Conservation (phyloP, 2,797 vertebrate genomes). For the Sebastes oblongus region DNA sequence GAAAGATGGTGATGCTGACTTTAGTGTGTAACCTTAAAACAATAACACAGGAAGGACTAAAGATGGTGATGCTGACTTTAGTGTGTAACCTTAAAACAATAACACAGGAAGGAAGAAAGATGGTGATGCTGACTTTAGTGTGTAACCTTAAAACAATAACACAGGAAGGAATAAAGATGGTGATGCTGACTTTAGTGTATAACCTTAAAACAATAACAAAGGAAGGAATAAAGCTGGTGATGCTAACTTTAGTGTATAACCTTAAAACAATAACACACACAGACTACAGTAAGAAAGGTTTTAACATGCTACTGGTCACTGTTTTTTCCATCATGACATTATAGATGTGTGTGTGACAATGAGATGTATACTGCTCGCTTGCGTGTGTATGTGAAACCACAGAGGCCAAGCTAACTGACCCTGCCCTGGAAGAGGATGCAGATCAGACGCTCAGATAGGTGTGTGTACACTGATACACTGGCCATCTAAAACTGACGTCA, state of each 20-base stretch:
- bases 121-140: no score
- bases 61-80: not conserved
- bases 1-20: not conserved
- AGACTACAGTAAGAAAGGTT: not conserved
- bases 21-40: not conserved
- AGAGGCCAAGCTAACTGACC: conserved; percentile 18
- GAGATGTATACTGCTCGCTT: not conserved
- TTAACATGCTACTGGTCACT: not conserved
- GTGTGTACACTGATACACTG: conserved; percentile 39
- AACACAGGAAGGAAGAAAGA: not conserved
- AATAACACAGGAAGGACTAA: not conserved
- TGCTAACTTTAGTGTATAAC: not conserved
- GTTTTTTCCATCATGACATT: conserved; percentile 7
- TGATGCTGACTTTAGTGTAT: no score
- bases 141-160: no score
- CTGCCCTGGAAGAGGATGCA: conserved; percentile 21
- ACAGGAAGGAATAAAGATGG: no score
- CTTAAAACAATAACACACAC: not conserved
- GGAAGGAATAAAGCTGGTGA: conserved; percentile 1
- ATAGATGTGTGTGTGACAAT: not conserved
- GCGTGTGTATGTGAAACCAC: not conserved
- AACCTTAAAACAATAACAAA: no score
- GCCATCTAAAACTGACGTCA: conserved; percentile 7
- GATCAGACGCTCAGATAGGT: conserved; percentile 23
- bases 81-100: not conserved